phyloP scores from a whole-genome alignment of 2,888 invertebrate species.

The Pterostichus madidus region DNA sequence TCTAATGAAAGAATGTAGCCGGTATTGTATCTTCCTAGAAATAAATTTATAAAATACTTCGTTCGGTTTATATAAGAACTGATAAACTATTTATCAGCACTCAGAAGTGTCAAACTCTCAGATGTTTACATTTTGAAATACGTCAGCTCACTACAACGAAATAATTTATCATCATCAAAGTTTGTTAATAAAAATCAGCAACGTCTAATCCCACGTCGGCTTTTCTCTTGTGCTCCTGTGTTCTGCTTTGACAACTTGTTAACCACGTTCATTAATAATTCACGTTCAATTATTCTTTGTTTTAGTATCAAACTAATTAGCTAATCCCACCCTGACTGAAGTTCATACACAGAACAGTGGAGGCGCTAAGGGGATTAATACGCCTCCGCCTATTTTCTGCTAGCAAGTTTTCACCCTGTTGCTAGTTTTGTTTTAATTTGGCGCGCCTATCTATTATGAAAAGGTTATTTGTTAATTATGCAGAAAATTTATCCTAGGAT shows the following conservation, averaged over 20 bases:
- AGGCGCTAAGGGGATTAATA: slow-evolving; percentile 3
- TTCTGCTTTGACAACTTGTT: slow-evolving; percentile 38
- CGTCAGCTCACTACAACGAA: slow-evolving; percentile 4
- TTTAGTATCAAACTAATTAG: slow-evolving; percentile 28
- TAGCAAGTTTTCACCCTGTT: neutral
- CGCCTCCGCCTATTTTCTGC: neutral
- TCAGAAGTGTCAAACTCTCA: neutral
- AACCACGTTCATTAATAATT: slow-evolving; percentile 42
- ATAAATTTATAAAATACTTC: too few relatives aligned
- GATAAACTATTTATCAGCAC: slow-evolving; percentile 7
- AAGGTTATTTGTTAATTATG: neutral
- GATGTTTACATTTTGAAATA: neutral
- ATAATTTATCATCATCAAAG: slow-evolving; percentile 27
- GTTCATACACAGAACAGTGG: neutral
- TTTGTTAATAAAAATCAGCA: slow-evolving; percentile 11
- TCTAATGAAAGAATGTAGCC: too few relatives aligned
- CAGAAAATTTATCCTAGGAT: too few relatives aligned
- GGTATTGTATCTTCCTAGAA: too few relatives aligned
- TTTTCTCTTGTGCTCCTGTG: neutral
- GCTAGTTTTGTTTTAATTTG: neutral
- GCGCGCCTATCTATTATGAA: neutral
- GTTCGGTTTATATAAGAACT: neutral
- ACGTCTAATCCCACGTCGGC: neutral
- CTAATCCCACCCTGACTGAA: neutral
- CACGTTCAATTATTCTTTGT: slow-evolving; percentile 35